These are phyloP conservation scores for Branchipolynoe longqiensis DNA, from an alignment of 2,888 invertebrate genomes.

Conservation along the genomic window DNA sequence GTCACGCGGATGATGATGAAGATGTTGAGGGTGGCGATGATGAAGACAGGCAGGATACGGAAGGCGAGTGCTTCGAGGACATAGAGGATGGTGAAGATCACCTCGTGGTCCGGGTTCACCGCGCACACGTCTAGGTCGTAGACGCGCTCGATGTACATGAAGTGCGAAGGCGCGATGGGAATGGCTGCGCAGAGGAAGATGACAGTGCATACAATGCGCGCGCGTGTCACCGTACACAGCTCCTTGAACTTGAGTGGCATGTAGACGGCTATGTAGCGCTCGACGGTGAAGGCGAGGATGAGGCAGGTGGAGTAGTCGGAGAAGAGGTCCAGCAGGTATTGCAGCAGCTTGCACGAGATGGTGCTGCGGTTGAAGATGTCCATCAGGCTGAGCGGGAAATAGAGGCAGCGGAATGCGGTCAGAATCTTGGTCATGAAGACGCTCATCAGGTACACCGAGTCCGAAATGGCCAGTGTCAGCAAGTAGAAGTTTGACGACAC, in stretches of 20 bases:
- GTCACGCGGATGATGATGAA: slow-evolving; percentile 68
- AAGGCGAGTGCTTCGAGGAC: slow-evolving; percentile 65
- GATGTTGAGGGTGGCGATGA: slow-evolving; percentile 68
- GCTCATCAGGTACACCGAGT: slow-evolving; percentile 68
- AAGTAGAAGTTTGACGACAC: slow-evolving; percentile 70
- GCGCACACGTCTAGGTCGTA: slow-evolving; percentile 63
- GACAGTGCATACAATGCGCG: slow-evolving; percentile 59
- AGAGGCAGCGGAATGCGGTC: slow-evolving; percentile 66
- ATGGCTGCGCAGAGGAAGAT: slow-evolving; percentile 61
- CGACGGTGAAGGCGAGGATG: slow-evolving; percentile 69
- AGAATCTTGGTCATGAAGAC: slow-evolving; percentile 67
- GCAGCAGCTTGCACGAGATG: slow-evolving; percentile 64
- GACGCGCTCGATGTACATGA: slow-evolving; percentile 62
- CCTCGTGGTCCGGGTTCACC: slow-evolving; percentile 57
- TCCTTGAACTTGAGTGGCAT: slow-evolving; percentile 68
- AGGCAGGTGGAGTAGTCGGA: slow-evolving; percentile 69
- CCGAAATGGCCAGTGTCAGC: slow-evolving; percentile 67
- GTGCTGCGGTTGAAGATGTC: slow-evolving; percentile 64
- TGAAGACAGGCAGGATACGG: slow-evolving; percentile 67
- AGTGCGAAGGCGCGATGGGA: slow-evolving; percentile 67
- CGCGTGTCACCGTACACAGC: slow-evolving; percentile 67
- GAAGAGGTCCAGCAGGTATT: slow-evolving; percentile 68
- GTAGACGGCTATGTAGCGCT: slow-evolving; percentile 69
- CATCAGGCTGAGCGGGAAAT: slow-evolving; percentile 59
- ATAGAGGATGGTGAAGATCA: slow-evolving; percentile 63